A percentile compares a stretch with the other conserved stretches of the same genome.
Evolutionary conservation across 1,140 invertebrate species (phyloP).

Genomic region (Acromyrmex charruanus): DNA sequence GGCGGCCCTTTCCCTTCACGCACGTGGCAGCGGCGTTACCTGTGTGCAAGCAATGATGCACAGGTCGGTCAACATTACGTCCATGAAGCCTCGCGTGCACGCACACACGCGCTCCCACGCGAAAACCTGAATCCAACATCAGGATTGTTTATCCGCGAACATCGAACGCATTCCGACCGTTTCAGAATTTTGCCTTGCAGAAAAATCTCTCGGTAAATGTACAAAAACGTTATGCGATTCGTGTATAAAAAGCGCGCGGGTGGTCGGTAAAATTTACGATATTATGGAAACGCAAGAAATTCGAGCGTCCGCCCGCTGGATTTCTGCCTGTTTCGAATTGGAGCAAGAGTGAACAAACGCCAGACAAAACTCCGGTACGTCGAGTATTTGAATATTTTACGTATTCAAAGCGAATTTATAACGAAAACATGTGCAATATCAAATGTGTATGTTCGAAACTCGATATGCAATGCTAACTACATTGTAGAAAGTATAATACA

Average conservation of each 20-base stretch:
- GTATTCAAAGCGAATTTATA: conserved; percentile 11
- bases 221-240: not conserved
- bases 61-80: conserved; percentile 71
- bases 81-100: conserved; percentile 52
- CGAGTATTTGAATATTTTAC: conserved; percentile 21
- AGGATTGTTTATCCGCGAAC: conserved; percentile 71
- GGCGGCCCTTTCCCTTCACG: conserved; percentile 53
- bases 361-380: not conserved
- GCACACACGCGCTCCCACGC: conserved; percentile 74
- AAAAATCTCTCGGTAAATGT: conserved; percentile 43
- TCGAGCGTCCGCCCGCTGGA: not conserved
- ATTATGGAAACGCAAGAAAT: conserved; percentile 37
- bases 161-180: conserved; percentile 38
- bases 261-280: conserved; percentile 54
- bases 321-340: conserved; percentile 19
- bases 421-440: not conserved
- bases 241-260: conserved; percentile 22
- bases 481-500: conserved; percentile 5
- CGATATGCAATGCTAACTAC: conserved; percentile 11
- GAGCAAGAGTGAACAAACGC: conserved; percentile 12
- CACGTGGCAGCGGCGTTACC: conserved; percentile 75
- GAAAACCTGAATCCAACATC: conserved; percentile 36
- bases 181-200: conserved; percentile 34
- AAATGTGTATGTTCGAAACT: not conserved
- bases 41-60: conserved; percentile 66